Evolutionary conservation across 2,113 vertebrate genomes (phyloP).

Genomic region (Turnix velox): DNA sequence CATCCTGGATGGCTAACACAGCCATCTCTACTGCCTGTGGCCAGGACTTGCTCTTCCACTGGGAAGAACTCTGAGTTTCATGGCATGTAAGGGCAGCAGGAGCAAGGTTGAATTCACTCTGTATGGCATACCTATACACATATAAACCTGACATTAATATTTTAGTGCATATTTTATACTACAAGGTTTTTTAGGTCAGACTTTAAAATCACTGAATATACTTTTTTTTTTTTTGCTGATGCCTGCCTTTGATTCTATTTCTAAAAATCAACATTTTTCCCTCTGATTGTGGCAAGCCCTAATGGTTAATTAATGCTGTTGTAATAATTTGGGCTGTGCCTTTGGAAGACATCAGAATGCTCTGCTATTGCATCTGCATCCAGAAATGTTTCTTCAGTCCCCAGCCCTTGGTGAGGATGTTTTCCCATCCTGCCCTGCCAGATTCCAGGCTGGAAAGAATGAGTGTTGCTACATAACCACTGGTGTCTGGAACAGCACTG

Average conservation of each 20-base stretch:
- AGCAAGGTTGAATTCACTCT: not conserved
- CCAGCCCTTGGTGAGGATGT: not conserved
- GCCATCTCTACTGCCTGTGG: not conserved
- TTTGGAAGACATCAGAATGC: not conserved
- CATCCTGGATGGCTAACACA: rapidly evolving
- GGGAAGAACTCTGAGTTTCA: not conserved
- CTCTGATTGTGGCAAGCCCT: not conserved
- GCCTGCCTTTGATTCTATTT: not conserved
- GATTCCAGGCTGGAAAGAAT: not conserved
- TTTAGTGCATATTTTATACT: constrained; percentile 3
- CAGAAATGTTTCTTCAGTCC: not conserved
- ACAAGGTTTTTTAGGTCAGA: constrained; percentile 18
- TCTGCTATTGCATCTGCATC: not conserved
- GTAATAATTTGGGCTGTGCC: not conserved
- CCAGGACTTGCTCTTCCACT: not conserved
- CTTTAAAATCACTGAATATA: not conserved
- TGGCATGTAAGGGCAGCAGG: not conserved
- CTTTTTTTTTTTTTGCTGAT: not conserved
- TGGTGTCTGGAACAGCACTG: not conserved
- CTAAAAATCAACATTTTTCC: not conserved
- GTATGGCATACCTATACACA: rapidly evolving
- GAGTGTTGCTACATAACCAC: not conserved
- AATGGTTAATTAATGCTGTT: not conserved
- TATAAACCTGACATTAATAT: constrained; percentile 30
- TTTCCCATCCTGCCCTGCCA: not conserved